Conservation (phyloP, 2,888 invertebrate genomes). For the Anaspis maculata region DNA sequence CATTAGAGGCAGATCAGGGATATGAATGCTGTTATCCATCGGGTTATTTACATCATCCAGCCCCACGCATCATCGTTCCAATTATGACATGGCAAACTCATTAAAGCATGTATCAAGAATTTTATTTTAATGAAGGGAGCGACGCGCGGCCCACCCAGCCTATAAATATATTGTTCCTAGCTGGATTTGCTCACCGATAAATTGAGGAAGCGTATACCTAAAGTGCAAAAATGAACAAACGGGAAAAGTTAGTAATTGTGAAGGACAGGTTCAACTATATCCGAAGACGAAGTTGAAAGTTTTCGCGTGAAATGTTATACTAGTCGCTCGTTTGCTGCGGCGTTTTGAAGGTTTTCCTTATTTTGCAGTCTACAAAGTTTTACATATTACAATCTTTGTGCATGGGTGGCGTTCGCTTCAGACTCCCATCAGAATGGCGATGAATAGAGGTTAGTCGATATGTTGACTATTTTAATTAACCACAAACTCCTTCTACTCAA, state of each 20-base stretch:
- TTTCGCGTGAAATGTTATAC: constrained; percentile 8
- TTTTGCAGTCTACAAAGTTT: constrained; percentile 10
- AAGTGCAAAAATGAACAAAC: constrained; percentile 14
- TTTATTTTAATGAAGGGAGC: constrained; percentile 14
- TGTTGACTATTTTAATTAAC: too few relatives aligned
- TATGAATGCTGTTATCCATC: constrained; percentile 28
- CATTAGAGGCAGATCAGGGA: constrained; percentile 30
- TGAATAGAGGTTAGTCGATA: too few relatives aligned
- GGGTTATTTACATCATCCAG: constrained; percentile 23
- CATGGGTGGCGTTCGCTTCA: too few relatives aligned
- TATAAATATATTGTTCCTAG: too few relatives aligned
- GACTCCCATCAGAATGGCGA: too few relatives aligned
- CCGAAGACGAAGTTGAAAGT: constrained; percentile 3
- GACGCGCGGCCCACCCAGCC: too few relatives aligned
- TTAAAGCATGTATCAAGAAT: constrained; percentile 11
- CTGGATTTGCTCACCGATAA: not conserved
- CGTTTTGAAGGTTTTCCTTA: constrained; percentile 11
- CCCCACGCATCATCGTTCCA: constrained; percentile 19
- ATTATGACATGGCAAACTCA: constrained; percentile 11
- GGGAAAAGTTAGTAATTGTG: constrained; percentile 16
- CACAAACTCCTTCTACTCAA: too few relatives aligned
- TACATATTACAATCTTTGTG: too few relatives aligned
- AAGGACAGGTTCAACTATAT: constrained; percentile 13
- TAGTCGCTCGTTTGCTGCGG: not conserved
- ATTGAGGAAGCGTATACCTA: not conserved